Evolutionary conservation across 2,113 vertebrate genomes (phyloP).

Genomic region (Malaclemys terrapin): DNA sequence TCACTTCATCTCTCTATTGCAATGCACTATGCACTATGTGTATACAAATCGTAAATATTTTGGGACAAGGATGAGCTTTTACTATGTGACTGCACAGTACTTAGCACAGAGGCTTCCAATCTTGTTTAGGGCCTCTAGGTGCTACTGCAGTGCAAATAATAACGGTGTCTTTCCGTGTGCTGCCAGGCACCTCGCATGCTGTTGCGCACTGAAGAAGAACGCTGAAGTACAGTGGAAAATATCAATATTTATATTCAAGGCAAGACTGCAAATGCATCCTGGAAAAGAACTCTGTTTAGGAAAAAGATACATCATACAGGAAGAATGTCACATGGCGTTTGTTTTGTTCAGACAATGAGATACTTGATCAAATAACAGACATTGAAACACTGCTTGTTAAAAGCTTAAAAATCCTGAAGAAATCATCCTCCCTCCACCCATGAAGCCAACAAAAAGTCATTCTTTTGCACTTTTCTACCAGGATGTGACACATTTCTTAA

Average conservation of each 20-base stretch:
- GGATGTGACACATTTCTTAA: not conserved
- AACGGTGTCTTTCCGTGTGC: slow-evolving; percentile 65
- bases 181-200: slow-evolving; percentile 3
- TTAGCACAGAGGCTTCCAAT: slow-evolving; percentile 20
- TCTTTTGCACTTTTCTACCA: not conserved
- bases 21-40: not conserved
- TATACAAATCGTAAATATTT: not conserved
- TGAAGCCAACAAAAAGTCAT: slow-evolving; percentile 20
- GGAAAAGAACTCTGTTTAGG: not conserved
- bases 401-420: slow-evolving; percentile 50
- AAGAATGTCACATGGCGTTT: slow-evolving; percentile 60
- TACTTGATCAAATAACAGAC: slow-evolving; percentile 72
- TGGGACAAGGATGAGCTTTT: not conserved
- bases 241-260: slow-evolving; percentile 62
- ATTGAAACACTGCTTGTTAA: slow-evolving; percentile 64
- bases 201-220: not conserved
- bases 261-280: slow-evolving; percentile 45
- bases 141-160: slow-evolving; percentile 63
- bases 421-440: not conserved
- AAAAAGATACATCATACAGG: slow-evolving; percentile 51
- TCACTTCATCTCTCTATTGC: not conserved
- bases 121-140: slow-evolving; percentile 50
- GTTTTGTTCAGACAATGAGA: slow-evolving; percentile 66
- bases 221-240: slow-evolving; percentile 57
- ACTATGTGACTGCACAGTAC: not conserved